phyloP scores from a whole-genome alignment of 1,140 invertebrate species.

The Pinna nobilis region DNA sequence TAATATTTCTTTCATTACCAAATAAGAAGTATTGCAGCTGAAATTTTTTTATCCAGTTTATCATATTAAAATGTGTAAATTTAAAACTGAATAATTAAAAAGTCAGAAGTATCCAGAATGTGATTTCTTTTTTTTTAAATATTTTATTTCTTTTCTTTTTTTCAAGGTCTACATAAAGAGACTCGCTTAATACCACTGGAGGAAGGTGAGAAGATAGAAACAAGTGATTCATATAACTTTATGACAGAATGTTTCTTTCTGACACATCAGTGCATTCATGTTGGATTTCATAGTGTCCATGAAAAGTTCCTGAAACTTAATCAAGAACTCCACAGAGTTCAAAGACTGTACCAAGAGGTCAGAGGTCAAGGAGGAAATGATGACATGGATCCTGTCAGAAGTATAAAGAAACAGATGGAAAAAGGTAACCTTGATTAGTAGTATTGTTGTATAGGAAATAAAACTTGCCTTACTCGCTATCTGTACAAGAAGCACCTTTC shows the following conservation, averaged over 20 bases:
- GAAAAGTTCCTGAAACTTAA: constrained; percentile 83
- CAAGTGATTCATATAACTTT: constrained; percentile 81
- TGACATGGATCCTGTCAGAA: constrained; percentile 77
- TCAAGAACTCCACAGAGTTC: constrained; percentile 85
- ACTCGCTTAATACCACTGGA: constrained; percentile 85
- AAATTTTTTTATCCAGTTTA: neutral
- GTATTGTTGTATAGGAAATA: no score
- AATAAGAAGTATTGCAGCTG: no score
- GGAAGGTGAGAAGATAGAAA: constrained; percentile 78
- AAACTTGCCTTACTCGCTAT: no score
- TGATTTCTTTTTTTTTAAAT: no score
- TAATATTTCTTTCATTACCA: no score
- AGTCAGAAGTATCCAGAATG: no score
- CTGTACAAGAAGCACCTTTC: no score
- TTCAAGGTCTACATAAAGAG: constrained; percentile 80
- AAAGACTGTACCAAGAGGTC: constrained; percentile 82
- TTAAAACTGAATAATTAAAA: no score
- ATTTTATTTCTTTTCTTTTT: neutral
- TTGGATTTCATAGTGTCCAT: constrained; percentile 87
- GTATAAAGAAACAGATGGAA: constrained; percentile 81
- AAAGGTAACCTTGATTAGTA: constrained; percentile 59
- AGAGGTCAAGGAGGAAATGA: constrained; percentile 53
- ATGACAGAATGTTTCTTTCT: constrained; percentile 93
- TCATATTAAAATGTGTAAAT: neutral
- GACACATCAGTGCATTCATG: constrained; percentile 88